Base-by-base conservation (phyloP, 2,888 invertebrate species). In the Cosmia pyralina region DNA sequence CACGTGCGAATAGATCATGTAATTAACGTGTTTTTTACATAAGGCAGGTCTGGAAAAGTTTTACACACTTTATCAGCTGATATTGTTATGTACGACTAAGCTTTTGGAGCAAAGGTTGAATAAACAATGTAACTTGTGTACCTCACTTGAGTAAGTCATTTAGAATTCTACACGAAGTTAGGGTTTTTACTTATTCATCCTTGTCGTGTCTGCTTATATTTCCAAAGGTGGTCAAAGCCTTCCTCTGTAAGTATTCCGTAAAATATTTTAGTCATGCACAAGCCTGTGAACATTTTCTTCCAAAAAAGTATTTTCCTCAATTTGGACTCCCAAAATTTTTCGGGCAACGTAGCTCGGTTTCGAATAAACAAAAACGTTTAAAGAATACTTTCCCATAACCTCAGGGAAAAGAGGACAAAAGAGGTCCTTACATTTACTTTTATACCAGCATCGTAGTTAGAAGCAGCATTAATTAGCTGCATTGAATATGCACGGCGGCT, bases 391-490 rank as follows among this genome's bases (percentile, higher is more conserved):
- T 84, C 72, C 17, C 71, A 68, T 22, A 44, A 19, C 73, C 44
- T 22, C 22, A 55, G 17, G 38, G 71, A 58, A 52, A 81, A 60
- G 28, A 28, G 46, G 71, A 84, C 71, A 75, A 81, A 75, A 75
- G 65, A 75, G 53, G n/a, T n/a, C 28, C 52, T 48, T 59, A 75
- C 78, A 82, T 83, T 83, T 85, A 83, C 80, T 87, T 87, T 80
- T 72, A 79, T 72, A 75, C 58, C 69, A 62, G 65, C 65, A 58
- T 66, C 75, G 62, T 82, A 80, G 70, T 77, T 77, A 73, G 71
- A 22, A 50, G 75, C 41, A 69, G 88, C 86, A 90, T 90, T 94
- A 94, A 95, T 94, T 93, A 94, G 90, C 82, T 78, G 77, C 84
- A 84, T 89, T 90, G 89, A 90, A 90, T 92, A 93, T 93, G 90